These are phyloP conservation scores for Pelecanoides urinatrix DNA, from an alignment of 2,113 vertebrate species.

Conservation along the genomic window DNA sequence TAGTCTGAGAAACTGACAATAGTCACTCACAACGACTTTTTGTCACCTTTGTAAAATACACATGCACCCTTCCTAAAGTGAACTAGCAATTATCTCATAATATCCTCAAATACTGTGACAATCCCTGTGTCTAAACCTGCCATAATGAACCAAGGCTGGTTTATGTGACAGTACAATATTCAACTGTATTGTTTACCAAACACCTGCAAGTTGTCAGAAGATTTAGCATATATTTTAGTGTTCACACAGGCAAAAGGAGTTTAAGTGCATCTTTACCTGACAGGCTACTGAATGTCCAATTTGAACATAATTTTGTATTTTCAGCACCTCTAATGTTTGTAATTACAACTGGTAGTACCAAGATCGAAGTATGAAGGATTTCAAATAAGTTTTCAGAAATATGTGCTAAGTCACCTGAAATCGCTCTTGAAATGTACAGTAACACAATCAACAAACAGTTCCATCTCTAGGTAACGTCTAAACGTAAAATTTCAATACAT, in stretches of 20 bases:
- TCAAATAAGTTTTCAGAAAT: not conserved
- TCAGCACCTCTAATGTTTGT: not conserved
- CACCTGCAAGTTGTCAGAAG: not conserved
- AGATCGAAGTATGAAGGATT: not conserved
- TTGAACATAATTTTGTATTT: not conserved
- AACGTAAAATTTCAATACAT: not conserved
- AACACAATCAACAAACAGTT: not conserved
- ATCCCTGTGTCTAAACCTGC: not conserved
- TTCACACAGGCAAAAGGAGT: not conserved
- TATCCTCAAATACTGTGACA: not conserved
- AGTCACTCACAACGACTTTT: not conserved
- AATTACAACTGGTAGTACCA: not conserved
- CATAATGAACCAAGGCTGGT: not conserved
- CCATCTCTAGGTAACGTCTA: not conserved
- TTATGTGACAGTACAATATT: not conserved
- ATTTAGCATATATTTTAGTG: accelerated
- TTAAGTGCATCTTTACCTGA: not conserved
- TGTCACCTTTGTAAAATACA: not conserved
- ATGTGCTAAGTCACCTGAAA: not conserved
- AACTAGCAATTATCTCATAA: not conserved
- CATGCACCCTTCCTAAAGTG: not conserved
- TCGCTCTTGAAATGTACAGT: not conserved
- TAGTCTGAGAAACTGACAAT: not conserved
- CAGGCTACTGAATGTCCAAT: not conserved
- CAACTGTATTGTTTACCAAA: not conserved